Percentiles rank a stretch among this genome's conserved stretches.
Evolutionary conservation across 2,888 invertebrate genomes (phyloP).

Genomic region (Dasypogon diadema): DNA sequence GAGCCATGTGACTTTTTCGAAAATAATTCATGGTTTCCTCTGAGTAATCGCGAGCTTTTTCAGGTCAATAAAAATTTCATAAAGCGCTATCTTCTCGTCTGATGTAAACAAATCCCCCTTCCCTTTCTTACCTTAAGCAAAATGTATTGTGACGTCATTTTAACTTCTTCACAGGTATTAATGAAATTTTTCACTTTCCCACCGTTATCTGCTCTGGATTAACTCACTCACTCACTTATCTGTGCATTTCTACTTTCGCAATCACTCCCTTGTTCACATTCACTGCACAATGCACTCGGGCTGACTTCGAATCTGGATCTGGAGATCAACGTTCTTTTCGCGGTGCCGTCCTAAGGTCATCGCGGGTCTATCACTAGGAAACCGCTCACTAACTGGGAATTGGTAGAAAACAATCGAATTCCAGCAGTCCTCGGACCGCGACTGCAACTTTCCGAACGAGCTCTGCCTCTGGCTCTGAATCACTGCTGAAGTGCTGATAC

Average conservation of each 20-base stretch:
- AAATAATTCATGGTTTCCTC: conserved; percentile 29
- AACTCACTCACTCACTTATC: background rate
- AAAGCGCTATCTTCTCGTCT: background rate
- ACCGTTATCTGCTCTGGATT: background rate
- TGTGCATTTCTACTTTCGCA: background rate
- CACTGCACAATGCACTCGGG: background rate
- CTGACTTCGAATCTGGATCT: background rate
- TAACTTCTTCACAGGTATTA: conserved; percentile 40
- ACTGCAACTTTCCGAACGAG: background rate
- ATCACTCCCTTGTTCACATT: background rate
- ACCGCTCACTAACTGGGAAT: background rate
- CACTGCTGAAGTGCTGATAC: background rate
- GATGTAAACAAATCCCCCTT: conserved; percentile 54
- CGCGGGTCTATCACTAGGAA: background rate
- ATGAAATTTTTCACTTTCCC: conserved; percentile 17
- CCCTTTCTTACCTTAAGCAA: conserved; percentile 55
- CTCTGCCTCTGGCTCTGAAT: background rate
- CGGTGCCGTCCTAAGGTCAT: background rate
- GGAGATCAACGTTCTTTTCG: background rate
- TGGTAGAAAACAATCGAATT: background rate
- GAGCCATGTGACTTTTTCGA: conserved; percentile 23
- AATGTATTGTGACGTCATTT: conserved; percentile 56
- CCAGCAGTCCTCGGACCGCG: background rate
- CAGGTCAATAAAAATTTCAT: conserved; percentile 18
- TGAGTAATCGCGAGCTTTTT: conserved; percentile 32